A percentile compares a stretch with the other conserved stretches of the same genome.
These are phyloP conservation scores for Cataglyphis cursor DNA, from an alignment of 2,888 invertebrate species.

Conservation along the genomic window DNA sequence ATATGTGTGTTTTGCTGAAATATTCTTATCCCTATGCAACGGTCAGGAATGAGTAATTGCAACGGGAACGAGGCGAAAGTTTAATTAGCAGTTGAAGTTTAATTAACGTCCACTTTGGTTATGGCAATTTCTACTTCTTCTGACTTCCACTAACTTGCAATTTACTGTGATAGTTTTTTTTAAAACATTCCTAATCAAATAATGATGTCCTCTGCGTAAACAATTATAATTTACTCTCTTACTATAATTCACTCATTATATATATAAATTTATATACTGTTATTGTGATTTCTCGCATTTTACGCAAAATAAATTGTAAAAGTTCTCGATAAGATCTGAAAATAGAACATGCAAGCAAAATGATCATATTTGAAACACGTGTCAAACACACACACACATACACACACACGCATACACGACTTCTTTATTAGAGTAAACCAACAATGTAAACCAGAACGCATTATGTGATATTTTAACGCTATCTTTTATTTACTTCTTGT, in stretches of 20 bases:
- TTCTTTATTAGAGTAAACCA: not conserved
- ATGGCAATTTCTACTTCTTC: not conserved
- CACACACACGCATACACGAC: not conserved
- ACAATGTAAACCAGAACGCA: not conserved
- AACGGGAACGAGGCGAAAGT: not conserved
- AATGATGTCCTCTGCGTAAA: not conserved
- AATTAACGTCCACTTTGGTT: conserved; percentile 1
- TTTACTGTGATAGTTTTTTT: not conserved
- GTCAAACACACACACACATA: not conserved
- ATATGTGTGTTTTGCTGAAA: not conserved
- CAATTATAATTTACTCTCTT: not conserved
- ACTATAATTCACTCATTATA: not conserved
- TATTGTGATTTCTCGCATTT: not conserved
- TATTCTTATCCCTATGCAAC: not conserved
- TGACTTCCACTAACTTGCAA: not conserved
- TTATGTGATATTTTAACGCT: not conserved
- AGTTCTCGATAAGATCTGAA: not conserved
- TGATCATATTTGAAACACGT: not conserved
- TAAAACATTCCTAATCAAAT: not conserved
- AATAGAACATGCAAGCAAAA: not conserved
- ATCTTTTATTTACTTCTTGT: not conserved
- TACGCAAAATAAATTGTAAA: not conserved
- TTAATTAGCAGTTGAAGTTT: conserved; percentile 25
- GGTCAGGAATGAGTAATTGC: not conserved
- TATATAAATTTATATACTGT: not conserved